Base-by-base conservation (phyloP, 2,113 vertebrate species). In the Thryonomys swinderianus region DNA sequence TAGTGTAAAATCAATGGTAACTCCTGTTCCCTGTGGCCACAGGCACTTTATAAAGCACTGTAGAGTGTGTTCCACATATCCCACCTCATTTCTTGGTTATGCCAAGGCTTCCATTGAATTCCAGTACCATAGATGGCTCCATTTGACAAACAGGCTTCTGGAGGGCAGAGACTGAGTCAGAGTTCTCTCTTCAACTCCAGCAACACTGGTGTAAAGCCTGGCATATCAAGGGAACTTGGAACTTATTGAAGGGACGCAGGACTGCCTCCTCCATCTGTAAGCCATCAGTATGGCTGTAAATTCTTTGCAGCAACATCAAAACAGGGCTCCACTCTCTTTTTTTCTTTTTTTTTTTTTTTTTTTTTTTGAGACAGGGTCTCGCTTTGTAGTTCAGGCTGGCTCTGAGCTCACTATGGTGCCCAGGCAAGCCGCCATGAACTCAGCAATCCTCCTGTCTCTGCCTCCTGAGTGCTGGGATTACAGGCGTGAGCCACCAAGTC, bases 141-240 rank as follows among this genome's bases (percentile, higher is more conserved):
- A 45, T 59, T 42, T 42, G 69, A 73, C 87, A 88, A 51, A 67
- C 51, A 7, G 55, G 42, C 25, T 57, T 45, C 90, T 57, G 8
- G 21, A 69, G 64, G 82, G 13, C 62, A 87, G 45, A 85, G 34
- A 45, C n/a, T 9, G n/a, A 59, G 30, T 32, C 25, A 6, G 9
- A 32, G 32, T 76, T 79, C 32, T 21, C 79, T 53, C 7, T 78
- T 14, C 40, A 78, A 21, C 4, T 42, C 55, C 71, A 51, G 80
- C 3, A 88, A 40, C 8, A 40, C 45, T 7, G 25, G 7, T 51
- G 13, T 57, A 25, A 61, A 13, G 17, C 18, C 62, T 48, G 32
- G 55, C 45, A 4, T 1, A 3, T 6, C 1, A 0, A 76, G 55
- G 21, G 32, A 42, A 8, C 40, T 37, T 8, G 25, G 34, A 13